Percentiles rank a stretch among this genome's conserved stretches.
Evolutionary conservation across 2,888 invertebrate genomes (phyloP).

Genomic region (Muscina levida): DNA sequence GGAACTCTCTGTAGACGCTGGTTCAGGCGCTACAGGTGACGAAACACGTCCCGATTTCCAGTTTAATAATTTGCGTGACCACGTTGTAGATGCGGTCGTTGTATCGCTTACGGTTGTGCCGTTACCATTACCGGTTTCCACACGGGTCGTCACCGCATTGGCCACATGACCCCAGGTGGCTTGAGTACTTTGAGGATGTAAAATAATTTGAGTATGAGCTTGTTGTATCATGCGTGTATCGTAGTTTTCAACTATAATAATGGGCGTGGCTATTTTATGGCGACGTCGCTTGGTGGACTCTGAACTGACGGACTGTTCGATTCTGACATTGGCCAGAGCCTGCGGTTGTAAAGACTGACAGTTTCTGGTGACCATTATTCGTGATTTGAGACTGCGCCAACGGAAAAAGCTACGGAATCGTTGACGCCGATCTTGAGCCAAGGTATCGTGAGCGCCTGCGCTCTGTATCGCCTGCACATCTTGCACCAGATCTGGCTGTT

Average conservation of each 20-base stretch:
- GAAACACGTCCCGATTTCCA: constrained; percentile 18
- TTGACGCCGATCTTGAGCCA: constrained; percentile 56
- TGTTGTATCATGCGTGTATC: constrained; percentile 71
- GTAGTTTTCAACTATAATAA: constrained; percentile 75
- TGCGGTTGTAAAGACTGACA: constrained; percentile 71
- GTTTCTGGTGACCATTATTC: constrained; percentile 68
- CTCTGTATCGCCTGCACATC: constrained; percentile 69
- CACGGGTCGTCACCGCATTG: constrained; percentile 5
- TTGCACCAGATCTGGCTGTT: constrained; percentile 76
- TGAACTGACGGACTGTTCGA: neutral
- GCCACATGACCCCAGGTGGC: constrained; percentile 72
- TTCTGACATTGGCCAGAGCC: constrained; percentile 18
- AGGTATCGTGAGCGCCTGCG: constrained; percentile 18
- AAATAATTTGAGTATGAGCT: constrained; percentile 70
- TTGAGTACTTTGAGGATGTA: constrained; percentile 72
- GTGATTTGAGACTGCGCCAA: constrained; percentile 72
- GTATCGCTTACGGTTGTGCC: neutral
- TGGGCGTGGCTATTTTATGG: constrained; percentile 69
- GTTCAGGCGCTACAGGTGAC: neutral
- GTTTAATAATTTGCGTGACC: constrained; percentile 44
- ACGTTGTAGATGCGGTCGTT: neutral
- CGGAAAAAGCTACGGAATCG: constrained; percentile 71
- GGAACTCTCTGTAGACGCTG: neutral
- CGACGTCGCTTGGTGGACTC: neutral
- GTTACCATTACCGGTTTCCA: constrained; percentile 37